Base-by-base conservation (phyloP, 1,140 invertebrate species). In the Drosophila ambigua region DNA sequence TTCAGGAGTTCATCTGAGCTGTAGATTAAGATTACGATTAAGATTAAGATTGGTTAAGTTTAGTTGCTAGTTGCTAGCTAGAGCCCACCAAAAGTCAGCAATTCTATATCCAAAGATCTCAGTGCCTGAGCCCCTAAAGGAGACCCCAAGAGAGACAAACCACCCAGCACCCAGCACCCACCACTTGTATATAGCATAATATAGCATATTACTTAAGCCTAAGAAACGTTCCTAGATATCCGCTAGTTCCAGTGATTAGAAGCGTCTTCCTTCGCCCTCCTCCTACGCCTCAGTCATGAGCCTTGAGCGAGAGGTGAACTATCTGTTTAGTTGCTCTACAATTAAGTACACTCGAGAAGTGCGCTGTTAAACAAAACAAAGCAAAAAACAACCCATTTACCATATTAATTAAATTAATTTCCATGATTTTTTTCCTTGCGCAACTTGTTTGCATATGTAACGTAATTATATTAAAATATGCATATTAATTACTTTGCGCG, bases 1-100 rank as follows among this genome's bases (percentile, higher is more conserved):
- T 90, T 44, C 75, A 87, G 45, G 77, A 85, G 60, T 91, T 91
- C 35, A 91, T 91, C 61, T 89, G 35, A 72, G 13, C 43, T 50
- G n/a, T 28, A 6, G n/a, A 31, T 16, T n/a, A n/a, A n/a, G n/a
- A n/a, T n/a, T n/a, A n/a, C n/a, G n/a, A 44, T n/a, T 44, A 41
- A 3, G 26, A 13, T 53, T 2, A 28, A 28, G 6, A 23, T n/a
- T 13, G 1, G n/a, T 6, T 52, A 49, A 11, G 8, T 16, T 48
- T 23, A 67, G 57, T 48, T 51, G 61, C n/a, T 49, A 50, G 31
- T 35, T 28, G 2, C 9, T 39, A 39, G 20, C n/a, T 31, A 49
- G 31, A 49, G 51, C 44, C 66, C 65, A 55, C 35, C 63, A 35
- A 53, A 31, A 72, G 78, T 65, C 72, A 76, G 43, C 64, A 43